Evolutionary conservation across 2,113 vertebrate species (phyloP), one percentile per base, ranked within the genome.

Genomic region (Hirundichthys speculiger): DNA sequence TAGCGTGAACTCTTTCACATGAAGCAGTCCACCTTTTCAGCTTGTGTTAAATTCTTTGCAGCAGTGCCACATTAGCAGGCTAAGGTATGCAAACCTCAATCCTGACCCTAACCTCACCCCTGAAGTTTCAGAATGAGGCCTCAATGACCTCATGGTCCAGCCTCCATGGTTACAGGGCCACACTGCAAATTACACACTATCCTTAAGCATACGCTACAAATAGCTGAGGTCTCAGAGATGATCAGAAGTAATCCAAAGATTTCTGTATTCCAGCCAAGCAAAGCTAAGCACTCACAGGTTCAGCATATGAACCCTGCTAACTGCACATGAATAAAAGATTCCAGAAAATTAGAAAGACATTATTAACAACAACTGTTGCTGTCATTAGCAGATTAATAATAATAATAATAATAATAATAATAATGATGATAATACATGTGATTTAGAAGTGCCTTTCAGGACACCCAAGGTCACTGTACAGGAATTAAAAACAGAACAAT

Each of bases 1-100:
- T n/a, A n/a, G n/a, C n/a, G n/a, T n/a, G n/a, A n/a, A n/a, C n/a
- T n/a, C n/a, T n/a, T n/a, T n/a, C n/a, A n/a, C n/a, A n/a, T n/a
- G 27, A 8, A 27, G 27, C 3, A 3, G 27, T n/a, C 54, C 24
- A 40, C 1, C 34, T 77, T 57, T 45, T 34, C 5, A 11, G 13
- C 13, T 45, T 59, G 53, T 77, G 74, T 22, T 39, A 64, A 4
- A 79, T 82, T 85, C 65, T 52, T 75, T 47, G 38, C 13, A 18
- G 30, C 22, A 1, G 16, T 78, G 54, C 76, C 56, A 73, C 53
- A 47, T 66, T 46, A 54, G 59, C 34, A 2, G 21, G 19, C 43
- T 20, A 21, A 50, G 69, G 49, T 55, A 8, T 22, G 30, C 49
- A 53, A 43, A 75, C 60, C 34, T 42, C 40, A 34, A 41, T 54